Evolutionary conservation across 2,113 vertebrate genomes (phyloP).

Genomic region (Falco punctatus): DNA sequence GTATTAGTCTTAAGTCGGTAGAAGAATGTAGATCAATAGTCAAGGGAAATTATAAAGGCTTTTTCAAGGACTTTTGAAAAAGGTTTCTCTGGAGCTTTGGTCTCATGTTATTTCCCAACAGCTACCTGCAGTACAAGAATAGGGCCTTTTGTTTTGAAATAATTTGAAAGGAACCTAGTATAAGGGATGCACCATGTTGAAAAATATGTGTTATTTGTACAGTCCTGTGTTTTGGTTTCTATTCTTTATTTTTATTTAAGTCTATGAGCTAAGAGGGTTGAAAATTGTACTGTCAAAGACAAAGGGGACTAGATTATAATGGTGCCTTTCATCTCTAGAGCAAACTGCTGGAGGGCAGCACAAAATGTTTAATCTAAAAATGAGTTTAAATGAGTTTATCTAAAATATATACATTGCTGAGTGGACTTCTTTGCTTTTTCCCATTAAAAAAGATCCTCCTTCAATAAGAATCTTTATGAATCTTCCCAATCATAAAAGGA

Average conservation of each 20-base stretch:
- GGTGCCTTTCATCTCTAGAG: constrained; percentile 16
- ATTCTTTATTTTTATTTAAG: not conserved
- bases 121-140: not conserved
- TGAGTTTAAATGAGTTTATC: constrained; percentile 6
- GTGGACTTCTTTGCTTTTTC: not conserved
- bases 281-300: constrained; percentile 3
- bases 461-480: not conserved
- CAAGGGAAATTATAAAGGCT: not conserved
- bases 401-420: constrained; percentile 16
- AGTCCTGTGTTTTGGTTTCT: not conserved
- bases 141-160: not conserved
- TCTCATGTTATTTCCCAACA: not conserved
- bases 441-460: not conserved
- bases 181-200: not conserved
- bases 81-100: not conserved
- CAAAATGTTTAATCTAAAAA: constrained; percentile 42
- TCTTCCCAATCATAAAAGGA: constrained; percentile 18
- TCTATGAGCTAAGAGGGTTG: not conserved
- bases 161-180: rapidly evolving
- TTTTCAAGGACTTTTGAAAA: constrained; percentile 14
- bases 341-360: constrained; percentile 10
- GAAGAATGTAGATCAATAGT: not conserved
- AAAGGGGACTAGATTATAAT: constrained; percentile 15
- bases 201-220: not conserved
- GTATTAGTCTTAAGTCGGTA: not conserved